Percentiles rank a stretch among this genome's conserved stretches.
phyloP scores from a whole-genome alignment of 2,888 invertebrate species.

The Eristalis pertinax region DNA sequence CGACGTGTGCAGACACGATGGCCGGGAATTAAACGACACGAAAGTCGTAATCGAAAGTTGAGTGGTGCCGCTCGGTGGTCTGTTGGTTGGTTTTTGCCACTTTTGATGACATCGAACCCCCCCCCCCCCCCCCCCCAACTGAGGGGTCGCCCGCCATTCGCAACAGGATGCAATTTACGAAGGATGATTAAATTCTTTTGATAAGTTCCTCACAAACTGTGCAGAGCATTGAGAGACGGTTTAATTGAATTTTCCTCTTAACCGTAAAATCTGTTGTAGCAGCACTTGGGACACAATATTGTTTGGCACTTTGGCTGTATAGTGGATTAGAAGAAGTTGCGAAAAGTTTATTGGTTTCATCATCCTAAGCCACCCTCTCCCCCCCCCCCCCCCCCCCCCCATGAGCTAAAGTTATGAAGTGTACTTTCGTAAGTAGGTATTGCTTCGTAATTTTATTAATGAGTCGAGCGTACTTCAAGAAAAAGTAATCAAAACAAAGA shows the following conservation, averaged over 20 bases:
- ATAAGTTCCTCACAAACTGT: slow-evolving; percentile 21
- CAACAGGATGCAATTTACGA: slow-evolving; percentile 29
- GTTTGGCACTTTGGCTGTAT: neutral
- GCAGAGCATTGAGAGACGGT: slow-evolving; percentile 14
- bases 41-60: slow-evolving; percentile 44
- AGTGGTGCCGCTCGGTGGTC: slow-evolving; percentile 6
- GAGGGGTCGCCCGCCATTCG: neutral
- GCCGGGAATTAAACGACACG: slow-evolving; percentile 30
- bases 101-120: neutral
- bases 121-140: neutral
- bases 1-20: slow-evolving; percentile 25
- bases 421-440: neutral
- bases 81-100: neutral
- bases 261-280: slow-evolving; percentile 5
- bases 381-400: neutral
- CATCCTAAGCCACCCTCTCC: neutral
- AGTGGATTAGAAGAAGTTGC: neutral
- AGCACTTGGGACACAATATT: neutral
- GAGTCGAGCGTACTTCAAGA: neutral
- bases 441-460: neutral
- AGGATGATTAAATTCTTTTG: slow-evolving; percentile 24
- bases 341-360: neutral
- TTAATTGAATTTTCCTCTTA: slow-evolving; percentile 21
- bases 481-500: neutral
- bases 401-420: neutral